Evolutionary conservation across 2,113 vertebrate species (phyloP).

Genomic region (Laticauda colubrina): DNA sequence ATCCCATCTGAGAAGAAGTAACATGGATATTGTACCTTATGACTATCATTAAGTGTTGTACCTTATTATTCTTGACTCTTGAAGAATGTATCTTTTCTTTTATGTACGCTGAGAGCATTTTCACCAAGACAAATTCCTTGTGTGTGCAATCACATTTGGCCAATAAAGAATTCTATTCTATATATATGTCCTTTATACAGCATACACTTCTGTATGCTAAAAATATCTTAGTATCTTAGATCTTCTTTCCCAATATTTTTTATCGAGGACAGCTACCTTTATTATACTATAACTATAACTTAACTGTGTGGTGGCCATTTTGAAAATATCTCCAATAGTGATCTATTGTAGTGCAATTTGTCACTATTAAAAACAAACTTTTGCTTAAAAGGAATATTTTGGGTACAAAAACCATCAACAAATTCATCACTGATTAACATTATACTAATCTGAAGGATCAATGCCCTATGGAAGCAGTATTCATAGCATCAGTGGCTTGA

Average conservation of each 20-base stretch:
- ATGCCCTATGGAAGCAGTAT: not conserved
- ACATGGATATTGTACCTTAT: not conserved
- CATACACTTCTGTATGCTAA: not conserved
- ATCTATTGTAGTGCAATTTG: not conserved
- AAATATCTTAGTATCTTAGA: not conserved
- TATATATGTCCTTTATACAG: not conserved
- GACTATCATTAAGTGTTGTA: too few species aligned
- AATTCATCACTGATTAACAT: not conserved
- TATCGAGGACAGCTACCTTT: not conserved
- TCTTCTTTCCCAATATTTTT: not conserved
- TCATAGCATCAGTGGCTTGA: not conserved
- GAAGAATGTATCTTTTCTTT: too few species aligned
- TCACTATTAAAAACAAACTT: not conserved
- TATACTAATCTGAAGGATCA: not conserved
- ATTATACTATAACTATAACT: not conserved
- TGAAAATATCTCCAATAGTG: not conserved
- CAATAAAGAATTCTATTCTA: too few species aligned
- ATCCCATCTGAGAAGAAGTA: not conserved
- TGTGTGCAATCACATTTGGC: too few species aligned
- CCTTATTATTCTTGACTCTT: too few species aligned
- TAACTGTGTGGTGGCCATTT: not conserved
- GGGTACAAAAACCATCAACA: not conserved
- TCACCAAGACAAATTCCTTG: too few species aligned
- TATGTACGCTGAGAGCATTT: too few species aligned
- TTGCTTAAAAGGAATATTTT: not conserved